Evolutionary conservation across 2,888 invertebrate genomes (phyloP).

Genomic region (Pristionchus arcanus): DNA sequence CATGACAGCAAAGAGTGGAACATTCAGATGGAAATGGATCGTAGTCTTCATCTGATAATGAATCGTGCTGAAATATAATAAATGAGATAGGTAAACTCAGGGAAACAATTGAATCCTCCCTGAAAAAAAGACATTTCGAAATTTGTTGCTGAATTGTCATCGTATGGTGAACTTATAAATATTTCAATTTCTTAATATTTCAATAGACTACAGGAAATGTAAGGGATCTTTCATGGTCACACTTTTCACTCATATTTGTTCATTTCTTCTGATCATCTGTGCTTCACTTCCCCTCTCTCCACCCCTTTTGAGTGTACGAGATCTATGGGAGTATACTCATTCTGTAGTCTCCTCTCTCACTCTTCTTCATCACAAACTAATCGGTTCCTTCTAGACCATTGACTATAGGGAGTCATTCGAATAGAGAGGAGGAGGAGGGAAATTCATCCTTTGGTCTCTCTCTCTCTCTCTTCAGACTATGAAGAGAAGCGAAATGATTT

Average conservation of each 20-base stretch:
- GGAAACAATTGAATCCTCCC: no score
- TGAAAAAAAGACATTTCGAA: no score
- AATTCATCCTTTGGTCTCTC: conserved; percentile 19
- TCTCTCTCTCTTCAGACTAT: background rate
- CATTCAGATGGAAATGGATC: conserved; percentile 42
- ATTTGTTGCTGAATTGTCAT: no score
- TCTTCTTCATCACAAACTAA: background rate
- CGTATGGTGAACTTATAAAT: no score
- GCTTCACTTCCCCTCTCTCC: background rate
- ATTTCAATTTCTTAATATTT: background rate
- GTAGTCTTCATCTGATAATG: conserved; percentile 27
- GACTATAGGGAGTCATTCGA: background rate
- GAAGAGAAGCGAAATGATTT: background rate
- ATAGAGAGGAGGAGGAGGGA: background rate
- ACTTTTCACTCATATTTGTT: background rate
- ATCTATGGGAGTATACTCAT: background rate
- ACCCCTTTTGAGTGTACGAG: background rate
- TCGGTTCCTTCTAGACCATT: background rate
- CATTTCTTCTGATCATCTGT: background rate
- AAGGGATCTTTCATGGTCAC: background rate
- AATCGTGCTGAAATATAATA: background rate
- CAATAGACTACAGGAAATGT: background rate
- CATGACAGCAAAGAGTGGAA: conserved; percentile 39
- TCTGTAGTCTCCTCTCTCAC: background rate
- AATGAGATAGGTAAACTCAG: background rate